phyloP scores from a whole-genome alignment of 2,113 vertebrate genomes.

The Hippocampus mohnikei region DNA sequence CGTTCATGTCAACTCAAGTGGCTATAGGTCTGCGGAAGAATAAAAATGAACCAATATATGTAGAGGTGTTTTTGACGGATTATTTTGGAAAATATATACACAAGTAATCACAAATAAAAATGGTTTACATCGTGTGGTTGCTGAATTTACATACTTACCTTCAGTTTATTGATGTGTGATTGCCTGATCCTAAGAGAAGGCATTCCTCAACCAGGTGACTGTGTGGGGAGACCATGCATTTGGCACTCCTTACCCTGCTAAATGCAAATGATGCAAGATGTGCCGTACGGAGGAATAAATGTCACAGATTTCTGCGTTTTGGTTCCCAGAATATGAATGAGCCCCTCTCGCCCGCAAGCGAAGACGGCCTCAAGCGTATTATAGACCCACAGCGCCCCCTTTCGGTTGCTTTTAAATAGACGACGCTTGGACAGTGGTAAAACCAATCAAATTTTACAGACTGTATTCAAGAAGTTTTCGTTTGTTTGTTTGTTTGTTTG shows the following conservation, averaged over 20 bases:
- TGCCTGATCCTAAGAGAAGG: constrained; percentile 21
- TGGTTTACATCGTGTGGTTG: constrained; percentile 15
- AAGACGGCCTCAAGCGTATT: background rate
- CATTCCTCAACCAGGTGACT: constrained; percentile 42
- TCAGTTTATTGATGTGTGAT: constrained; percentile 39
- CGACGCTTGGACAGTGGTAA: background rate
- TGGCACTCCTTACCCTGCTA: constrained; percentile 47
- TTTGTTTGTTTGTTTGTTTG: too few species aligned
- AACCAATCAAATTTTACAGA: too few species aligned
- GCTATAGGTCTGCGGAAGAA: too few species aligned
- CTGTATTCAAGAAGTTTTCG: too few species aligned
- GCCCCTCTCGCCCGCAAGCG: constrained; percentile 4
- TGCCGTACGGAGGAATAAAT: constrained; percentile 55
- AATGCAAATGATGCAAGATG: constrained; percentile 60
- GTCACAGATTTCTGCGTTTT: constrained; percentile 48
- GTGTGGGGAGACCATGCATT: constrained; percentile 44
- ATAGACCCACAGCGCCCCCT: constrained; percentile 60
- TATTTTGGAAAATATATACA: too few species aligned
- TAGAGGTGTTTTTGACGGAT: too few species aligned
- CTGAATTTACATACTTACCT: constrained; percentile 19
- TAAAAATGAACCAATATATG: too few species aligned
- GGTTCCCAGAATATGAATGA: constrained; percentile 39
- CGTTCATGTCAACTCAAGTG: too few species aligned
- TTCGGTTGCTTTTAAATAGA: constrained; percentile 2
- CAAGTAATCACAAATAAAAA: too few species aligned